Evolutionary conservation across 1,140 invertebrate genomes (phyloP), one percentile per base, ranked within the genome.

Genomic region (Aphaenogaster rudis): DNA sequence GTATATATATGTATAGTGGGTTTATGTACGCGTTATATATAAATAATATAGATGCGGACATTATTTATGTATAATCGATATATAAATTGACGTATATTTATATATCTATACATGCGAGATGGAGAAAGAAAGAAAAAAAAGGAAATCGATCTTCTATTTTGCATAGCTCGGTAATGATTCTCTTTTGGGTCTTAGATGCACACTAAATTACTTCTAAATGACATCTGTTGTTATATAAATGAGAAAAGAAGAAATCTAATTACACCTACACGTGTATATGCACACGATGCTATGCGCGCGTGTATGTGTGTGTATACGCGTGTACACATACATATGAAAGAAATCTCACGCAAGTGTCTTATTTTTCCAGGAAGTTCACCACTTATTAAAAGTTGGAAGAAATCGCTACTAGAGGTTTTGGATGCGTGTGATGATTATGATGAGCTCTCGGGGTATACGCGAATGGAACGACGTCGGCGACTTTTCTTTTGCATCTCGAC

Each of bases 121-220:
- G 61, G 33, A 82, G 80, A 82, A 86, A 85, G 79, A 86, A 85
- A 91, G 90, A 91, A 91, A 91, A 92, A 90, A 91, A 91, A 91
- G 77, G 85, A 95, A 93, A 95, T 94, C 92, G 91, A 95, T 93
- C 94, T 94, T 95, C 94, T 95, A 95, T 95, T 95, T 95, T 95
- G 94, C 94, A 95, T 95, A 95, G 94, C 92, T 94, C 94, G 92
- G 92, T 95, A 93, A 94, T 84, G 71, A 84, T 94, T 93, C 93
- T 95, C 91, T 94, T 95, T 95, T 91, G 93, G 92, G 92, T 94
- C 91, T 91, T 94, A 94, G 91, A 94, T 95, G 94, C 94, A 94
- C 93, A 95, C 86, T 94, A 90, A 94, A 94, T 94, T 93, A 95
- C 91, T 93, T 94, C 92, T 94, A 92, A 94, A 95, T 88, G 84